Evolutionary conservation across 2,888 invertebrate species (phyloP).

Genomic region (Hirudinaria manillensis): DNA sequence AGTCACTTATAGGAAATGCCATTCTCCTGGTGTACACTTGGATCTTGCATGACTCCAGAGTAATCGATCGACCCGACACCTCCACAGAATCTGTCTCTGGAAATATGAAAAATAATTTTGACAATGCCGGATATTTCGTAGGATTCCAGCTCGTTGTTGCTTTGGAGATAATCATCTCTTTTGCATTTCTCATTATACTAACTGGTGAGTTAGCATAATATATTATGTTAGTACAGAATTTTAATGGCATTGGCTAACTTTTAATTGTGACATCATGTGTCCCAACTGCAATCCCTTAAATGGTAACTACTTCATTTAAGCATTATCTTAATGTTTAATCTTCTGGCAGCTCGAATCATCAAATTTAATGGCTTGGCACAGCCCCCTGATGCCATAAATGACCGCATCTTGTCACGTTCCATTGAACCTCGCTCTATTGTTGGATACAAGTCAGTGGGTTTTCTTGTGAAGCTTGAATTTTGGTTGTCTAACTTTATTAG

Average conservation of each 20-base stretch:
- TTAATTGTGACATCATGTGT: background rate
- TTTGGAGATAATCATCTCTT: background rate
- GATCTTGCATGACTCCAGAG: background rate
- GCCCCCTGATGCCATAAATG: conserved; percentile 3
- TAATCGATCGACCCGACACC: background rate
- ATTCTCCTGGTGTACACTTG: background rate
- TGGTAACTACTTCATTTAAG: no score
- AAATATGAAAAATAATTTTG: background rate
- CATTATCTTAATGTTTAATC: no score
- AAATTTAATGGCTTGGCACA: conserved; percentile 5
- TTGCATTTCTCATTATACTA: background rate
- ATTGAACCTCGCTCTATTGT: background rate
- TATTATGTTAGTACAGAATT: no score
- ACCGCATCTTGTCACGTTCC: background rate
- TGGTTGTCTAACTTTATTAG: no score
- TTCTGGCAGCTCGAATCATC: background rate
- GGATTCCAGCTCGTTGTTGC: conserved; percentile 6
- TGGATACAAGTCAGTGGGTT: background rate
- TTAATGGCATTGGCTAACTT: background rate
- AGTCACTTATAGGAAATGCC: conserved; percentile 6
- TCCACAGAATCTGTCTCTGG: background rate
- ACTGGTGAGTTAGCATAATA: background rate
- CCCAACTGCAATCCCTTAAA: no score
- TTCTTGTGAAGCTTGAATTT: background rate
- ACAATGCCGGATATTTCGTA: background rate